Conservation (phyloP, 2,113 vertebrate genomes). For the Cyprinodon variegatus region DNA sequence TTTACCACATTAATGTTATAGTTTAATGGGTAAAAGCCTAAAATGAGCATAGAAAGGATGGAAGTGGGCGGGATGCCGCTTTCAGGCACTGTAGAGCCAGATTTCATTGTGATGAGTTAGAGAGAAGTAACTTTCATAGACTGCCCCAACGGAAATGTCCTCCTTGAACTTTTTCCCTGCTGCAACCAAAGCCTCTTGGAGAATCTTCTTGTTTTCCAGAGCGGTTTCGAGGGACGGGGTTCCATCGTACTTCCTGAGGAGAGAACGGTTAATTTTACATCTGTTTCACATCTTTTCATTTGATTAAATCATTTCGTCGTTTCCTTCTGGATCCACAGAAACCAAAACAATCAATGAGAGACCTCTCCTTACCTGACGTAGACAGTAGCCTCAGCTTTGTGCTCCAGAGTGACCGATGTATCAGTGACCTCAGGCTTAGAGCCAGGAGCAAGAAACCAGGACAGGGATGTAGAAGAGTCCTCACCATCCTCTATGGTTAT, state of each 20-base stretch:
- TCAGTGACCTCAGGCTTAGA: background rate
- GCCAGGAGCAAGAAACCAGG: constrained; percentile 42
- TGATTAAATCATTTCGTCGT: too few species aligned
- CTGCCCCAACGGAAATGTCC: constrained; percentile 17
- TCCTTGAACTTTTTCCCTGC: constrained; percentile 40
- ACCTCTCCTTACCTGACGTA: constrained; percentile 35
- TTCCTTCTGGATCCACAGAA: too few species aligned
- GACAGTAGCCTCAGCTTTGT: background rate
- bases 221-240: accelerated
- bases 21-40: background rate
- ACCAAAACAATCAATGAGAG: background rate
- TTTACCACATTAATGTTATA: too few species aligned
- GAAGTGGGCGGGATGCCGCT: too few species aligned
- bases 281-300: too few species aligned
- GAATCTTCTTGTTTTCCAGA: background rate
- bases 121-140: constrained; percentile 51
- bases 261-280: background rate
- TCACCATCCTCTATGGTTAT: constrained; percentile 11
- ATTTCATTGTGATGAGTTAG: constrained; percentile 66
- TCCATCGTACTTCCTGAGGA: constrained; percentile 42
- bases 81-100: constrained; percentile 48
- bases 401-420: background rate
- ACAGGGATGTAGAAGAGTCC: accelerated
- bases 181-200: constrained; percentile 16
- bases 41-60: too few species aligned